These are phyloP conservation scores for Lydus trimaculatus DNA, from an alignment of 2,888 invertebrate species.

Conservation along the genomic window DNA sequence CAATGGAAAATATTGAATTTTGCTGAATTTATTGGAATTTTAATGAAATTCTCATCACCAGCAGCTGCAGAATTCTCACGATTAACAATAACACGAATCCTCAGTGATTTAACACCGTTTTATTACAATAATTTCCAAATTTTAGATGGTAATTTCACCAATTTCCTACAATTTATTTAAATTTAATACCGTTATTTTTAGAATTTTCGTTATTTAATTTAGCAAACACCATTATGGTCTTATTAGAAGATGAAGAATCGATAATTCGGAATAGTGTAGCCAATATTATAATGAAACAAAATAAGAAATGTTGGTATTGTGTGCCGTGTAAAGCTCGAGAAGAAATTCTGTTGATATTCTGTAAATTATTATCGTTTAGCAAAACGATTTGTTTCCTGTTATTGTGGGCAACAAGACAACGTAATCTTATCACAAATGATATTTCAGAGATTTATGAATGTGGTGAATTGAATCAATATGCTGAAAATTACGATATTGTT, in stretches of 20 bases:
- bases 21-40: constrained; percentile 38
- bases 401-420: constrained; percentile 49
- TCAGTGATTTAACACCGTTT: constrained; percentile 33
- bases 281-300: constrained; percentile 36
- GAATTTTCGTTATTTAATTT: constrained; percentile 45
- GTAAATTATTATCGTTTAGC: constrained; percentile 40
- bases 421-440: constrained; percentile 41
- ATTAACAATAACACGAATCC: constrained; percentile 42
- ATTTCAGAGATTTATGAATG: constrained; percentile 66
- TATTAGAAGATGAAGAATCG: constrained; percentile 66
- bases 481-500: constrained; percentile 59
- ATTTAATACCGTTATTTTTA: constrained; percentile 14
- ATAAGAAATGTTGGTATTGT: constrained; percentile 11
- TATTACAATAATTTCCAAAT: neutral
- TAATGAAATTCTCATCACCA: constrained; percentile 47
- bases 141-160: neutral
- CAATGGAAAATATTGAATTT: constrained; percentile 37
- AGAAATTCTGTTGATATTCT: constrained; percentile 46
- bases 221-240: constrained; percentile 59
- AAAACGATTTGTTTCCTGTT: constrained; percentile 47
- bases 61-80: constrained; percentile 47
- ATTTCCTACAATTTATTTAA: neutral
- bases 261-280: constrained; percentile 57
- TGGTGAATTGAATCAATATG: constrained; percentile 68
- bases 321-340: constrained; percentile 52